Conservation (phyloP, 2,888 invertebrate species). For the Tribolium freemani region DNA sequence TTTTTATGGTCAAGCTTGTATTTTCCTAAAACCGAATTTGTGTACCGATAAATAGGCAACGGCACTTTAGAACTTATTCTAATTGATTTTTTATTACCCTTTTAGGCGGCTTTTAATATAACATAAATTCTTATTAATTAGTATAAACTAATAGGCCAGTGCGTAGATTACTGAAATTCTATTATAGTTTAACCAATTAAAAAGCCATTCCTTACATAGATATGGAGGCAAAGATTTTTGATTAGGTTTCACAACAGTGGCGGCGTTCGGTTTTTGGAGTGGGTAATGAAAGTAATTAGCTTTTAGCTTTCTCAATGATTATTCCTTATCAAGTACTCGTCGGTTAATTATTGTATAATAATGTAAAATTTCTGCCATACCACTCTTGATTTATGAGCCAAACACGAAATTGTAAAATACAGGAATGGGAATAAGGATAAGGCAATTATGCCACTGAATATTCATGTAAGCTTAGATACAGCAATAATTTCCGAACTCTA, state of each 20-base stretch:
- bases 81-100: conserved; percentile 32
- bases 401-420: conserved; percentile 8
- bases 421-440: conserved; percentile 14
- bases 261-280: neutral
- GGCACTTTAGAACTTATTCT: conserved; percentile 1
- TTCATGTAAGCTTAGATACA: conserved; percentile 13
- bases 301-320: neutral
- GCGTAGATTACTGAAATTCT: conserved; percentile 15
- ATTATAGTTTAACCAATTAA: conserved; percentile 12
- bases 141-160: neutral
- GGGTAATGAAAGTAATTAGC: neutral
- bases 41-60: conserved; percentile 1
- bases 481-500: conserved; percentile 8
- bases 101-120: conserved; percentile 18
- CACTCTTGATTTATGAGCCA: neutral
- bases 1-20: neutral
- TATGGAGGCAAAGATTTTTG: neutral
- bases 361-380: conserved; percentile 4
- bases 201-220: conserved; percentile 6
- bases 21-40: conserved; percentile 9
- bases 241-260: neutral
- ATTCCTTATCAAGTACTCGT: neutral
- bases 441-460: conserved; percentile 13
- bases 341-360: conserved; percentile 4
- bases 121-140: conserved; percentile 30